Conservation (phyloP, 2,113 vertebrate species). For the Scatophagus argus region DNA sequence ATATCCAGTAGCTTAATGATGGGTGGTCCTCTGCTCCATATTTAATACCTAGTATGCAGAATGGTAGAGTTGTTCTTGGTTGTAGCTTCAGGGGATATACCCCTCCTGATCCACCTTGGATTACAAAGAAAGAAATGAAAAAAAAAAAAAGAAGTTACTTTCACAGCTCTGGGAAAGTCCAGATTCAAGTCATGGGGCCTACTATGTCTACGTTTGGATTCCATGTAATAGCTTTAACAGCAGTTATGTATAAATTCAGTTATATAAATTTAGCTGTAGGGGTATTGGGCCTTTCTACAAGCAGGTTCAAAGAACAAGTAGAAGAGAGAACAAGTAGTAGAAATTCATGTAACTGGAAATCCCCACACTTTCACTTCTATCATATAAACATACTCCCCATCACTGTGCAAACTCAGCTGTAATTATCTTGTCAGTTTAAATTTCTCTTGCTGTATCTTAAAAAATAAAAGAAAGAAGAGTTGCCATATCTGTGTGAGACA, state of each 20-base stretch:
- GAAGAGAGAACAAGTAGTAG: too few species aligned
- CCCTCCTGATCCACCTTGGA: conserved; percentile 37
- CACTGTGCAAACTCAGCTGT: not conserved
- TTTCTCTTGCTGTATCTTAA: not conserved
- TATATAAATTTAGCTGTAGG: conserved; percentile 22
- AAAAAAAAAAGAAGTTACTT: conserved; percentile 50
- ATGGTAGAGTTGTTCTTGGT: conserved; percentile 15
- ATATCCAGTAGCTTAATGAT: conserved; percentile 29
- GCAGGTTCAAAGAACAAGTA: conserved; percentile 45
- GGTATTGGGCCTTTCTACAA: conserved; percentile 29
- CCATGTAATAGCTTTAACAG: conserved; percentile 25
- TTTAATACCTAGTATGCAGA: conserved; percentile 33
- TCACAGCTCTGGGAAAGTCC: conserved; percentile 58
- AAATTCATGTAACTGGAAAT: conserved; percentile 50
- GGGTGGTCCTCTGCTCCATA: conserved; percentile 54
- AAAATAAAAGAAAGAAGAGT: not conserved
- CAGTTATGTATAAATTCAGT: conserved; percentile 27
- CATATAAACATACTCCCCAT: conserved; percentile 1
- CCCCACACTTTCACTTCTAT: conserved; percentile 8
- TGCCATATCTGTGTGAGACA: not conserved
- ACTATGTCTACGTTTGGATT: not conserved
- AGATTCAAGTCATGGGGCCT: conserved; percentile 30
- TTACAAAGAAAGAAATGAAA: conserved; percentile 50
- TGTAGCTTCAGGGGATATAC: conserved; percentile 34
- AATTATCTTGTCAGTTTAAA: not conserved